A percentile compares a stretch with the other conserved stretches of the same genome.
These are phyloP conservation scores for Hypena proboscidalis DNA, from an alignment of 2,888 invertebrate species.

Conservation along the genomic window DNA sequence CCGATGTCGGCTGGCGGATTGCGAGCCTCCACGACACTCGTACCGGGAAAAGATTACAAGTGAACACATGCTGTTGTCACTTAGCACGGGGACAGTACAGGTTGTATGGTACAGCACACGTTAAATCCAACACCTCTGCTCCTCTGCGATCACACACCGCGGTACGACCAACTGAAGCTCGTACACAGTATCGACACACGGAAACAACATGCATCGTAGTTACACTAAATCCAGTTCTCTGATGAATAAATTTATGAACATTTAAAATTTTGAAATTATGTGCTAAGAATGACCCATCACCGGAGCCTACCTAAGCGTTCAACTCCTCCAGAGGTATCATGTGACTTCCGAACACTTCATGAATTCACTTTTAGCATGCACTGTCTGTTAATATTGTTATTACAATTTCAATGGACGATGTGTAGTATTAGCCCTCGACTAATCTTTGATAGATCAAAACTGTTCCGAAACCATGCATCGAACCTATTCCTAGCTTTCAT, in stretches of 20 bases:
- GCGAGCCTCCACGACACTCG: conserved; percentile 69
- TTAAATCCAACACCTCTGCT: conserved; percentile 52
- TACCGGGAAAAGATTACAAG: conserved; percentile 60
- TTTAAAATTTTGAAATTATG: conserved; percentile 33
- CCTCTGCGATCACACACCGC: conserved; percentile 45
- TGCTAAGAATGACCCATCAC: conserved; percentile 57
- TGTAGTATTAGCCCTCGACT: conserved; percentile 39
- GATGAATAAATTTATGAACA: conserved; percentile 31
- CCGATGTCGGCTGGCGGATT: conserved; percentile 62
- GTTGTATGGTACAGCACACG: conserved; percentile 46
- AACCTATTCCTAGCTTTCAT: conserved; percentile 69
- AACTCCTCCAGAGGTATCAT: conserved; percentile 31
- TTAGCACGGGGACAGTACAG: conserved; percentile 48
- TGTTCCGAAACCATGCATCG: conserved; percentile 70
- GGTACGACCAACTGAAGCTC: conserved; percentile 39
- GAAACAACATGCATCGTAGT: conserved; percentile 60
- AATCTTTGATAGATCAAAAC: conserved; percentile 39
- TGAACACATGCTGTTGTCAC: conserved; percentile 53
- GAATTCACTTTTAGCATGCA: conserved; percentile 67
- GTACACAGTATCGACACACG: conserved; percentile 42
- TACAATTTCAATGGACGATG: conserved; percentile 62
- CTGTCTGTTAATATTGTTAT: conserved; percentile 71
- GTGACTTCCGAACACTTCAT: conserved; percentile 44
- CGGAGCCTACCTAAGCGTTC: conserved; percentile 59
- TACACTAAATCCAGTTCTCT: conserved; percentile 35